Evolutionary conservation across 2,888 invertebrate genomes (phyloP).

Genomic region (Fabriciana adippe): DNA sequence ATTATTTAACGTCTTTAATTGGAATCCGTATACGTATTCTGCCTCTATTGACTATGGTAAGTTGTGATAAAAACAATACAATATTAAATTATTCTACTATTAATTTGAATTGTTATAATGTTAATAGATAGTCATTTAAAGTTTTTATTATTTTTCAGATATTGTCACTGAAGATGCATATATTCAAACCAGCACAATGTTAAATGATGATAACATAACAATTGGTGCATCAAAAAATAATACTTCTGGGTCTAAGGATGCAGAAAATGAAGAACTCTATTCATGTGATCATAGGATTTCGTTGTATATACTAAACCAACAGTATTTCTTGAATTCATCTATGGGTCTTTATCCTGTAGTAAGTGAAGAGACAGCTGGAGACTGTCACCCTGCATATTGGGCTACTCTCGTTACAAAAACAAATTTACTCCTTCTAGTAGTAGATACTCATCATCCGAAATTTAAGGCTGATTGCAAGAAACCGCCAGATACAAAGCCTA

Average conservation of each 20-base stretch:
- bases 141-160: background rate
- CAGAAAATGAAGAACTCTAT: constrained; percentile 49
- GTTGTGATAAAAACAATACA: background rate
- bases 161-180: constrained; percentile 27
- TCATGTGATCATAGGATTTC: constrained; percentile 89
- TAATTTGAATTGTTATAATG: too few species aligned
- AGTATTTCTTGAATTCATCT: constrained; percentile 65
- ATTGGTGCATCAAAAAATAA: constrained; percentile 35
- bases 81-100: too few species aligned
- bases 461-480: constrained; percentile 60
- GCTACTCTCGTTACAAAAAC: constrained; percentile 88
- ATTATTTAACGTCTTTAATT: constrained; percentile 54
- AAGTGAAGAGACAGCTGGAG: constrained; percentile 53
- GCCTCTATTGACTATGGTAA: constrained; percentile 46
- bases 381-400: constrained; percentile 81
- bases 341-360: constrained; percentile 60
- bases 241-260: constrained; percentile 58
- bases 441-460: constrained; percentile 72
- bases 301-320: constrained; percentile 86
- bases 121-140: background rate
- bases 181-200: constrained; percentile 15
- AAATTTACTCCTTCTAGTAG: constrained; percentile 89
- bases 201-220: constrained; percentile 16
- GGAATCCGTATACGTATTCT: constrained; percentile 55
- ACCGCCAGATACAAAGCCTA: constrained; percentile 84